These are phyloP conservation scores for Lycaon pictus DNA, from an alignment of 2,113 vertebrate genomes.

Conservation along the genomic window DNA sequence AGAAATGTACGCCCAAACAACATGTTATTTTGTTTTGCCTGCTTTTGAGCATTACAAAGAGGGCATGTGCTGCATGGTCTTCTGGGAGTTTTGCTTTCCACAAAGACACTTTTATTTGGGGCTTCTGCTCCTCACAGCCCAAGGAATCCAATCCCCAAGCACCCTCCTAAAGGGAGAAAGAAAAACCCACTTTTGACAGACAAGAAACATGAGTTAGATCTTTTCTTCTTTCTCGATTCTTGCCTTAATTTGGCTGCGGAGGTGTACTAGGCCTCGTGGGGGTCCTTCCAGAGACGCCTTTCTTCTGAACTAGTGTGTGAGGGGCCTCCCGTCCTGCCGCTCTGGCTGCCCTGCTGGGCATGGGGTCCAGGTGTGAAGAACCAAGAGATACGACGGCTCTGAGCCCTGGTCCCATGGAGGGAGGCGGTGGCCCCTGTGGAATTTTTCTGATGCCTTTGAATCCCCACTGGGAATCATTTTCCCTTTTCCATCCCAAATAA, in stretches of 20 bases:
- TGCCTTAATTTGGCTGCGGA: neutral
- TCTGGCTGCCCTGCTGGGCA: neutral
- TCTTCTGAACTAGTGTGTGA: neutral
- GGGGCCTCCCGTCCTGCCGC: neutral
- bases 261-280: accelerated
- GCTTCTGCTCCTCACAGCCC: neutral
- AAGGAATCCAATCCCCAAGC: neutral
- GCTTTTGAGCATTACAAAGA: neutral
- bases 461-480: conserved; percentile 67
- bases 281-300: neutral
- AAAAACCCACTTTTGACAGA: neutral
- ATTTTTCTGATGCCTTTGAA: conserved; percentile 72
- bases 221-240: neutral
- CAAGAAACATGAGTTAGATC: neutral
- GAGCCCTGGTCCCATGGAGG: neutral
- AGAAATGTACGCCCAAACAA: neutral
- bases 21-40: neutral
- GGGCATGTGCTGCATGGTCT: neutral
- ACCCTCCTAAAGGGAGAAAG: neutral
- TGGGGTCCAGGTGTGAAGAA: neutral
- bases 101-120: neutral
- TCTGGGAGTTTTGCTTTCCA: neutral
- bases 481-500: conserved; percentile 89
- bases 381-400: neutral
- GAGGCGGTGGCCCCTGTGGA: conserved; percentile 41